Base-by-base conservation (phyloP, 2,797 vertebrate species). In the Falco peregrinus region DNA sequence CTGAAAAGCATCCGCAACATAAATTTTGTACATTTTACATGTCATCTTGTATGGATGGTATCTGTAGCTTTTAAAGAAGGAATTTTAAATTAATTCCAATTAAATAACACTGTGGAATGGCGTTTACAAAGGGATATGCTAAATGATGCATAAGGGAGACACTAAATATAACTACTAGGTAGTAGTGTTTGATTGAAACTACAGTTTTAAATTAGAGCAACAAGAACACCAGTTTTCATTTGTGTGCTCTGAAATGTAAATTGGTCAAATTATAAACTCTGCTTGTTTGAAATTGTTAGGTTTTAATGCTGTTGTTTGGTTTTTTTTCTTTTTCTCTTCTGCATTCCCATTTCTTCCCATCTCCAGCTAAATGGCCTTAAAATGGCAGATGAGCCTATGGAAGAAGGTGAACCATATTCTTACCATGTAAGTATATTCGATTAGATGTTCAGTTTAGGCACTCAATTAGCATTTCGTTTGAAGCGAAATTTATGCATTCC, bases 311-410 rank as follows among this genome's bases (percentile, higher is more conserved):
- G 39, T 41, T 41, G 39, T 41, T 41, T 26, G 92, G 10, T 25
- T 56, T 74, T 53, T 60, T 43, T 60, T 19, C 22, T 41, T 53
- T 16, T 2, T 31, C 89, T 89, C 79, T 96, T 43, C 28, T 41
- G 6, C 16, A 2, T 76, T 69, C 16, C 18, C 9, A 10, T 70
- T 61, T 94, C 45, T 75, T 84, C 18, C 12, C 20, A 35, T 89
- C 28, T 97, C 48, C 86, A 99, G 99, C 97, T 99, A 97, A 99
- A 99, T 98, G 99, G 98, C 98, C 98, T 99, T 98, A 99, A 99
- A 98, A 98, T 99, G 98, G 98, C 99, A 98, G 99, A 99, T 92
- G 99, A 99, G 97, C 99, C 99, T 73, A 99, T 99, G 99, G 99
- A 99, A 97, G 99, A 99, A 96, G 99, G 98, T 96, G 99, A 99